Base-by-base conservation (phyloP, 1,140 invertebrate genomes). In the Matsumurasca onukii region DNA sequence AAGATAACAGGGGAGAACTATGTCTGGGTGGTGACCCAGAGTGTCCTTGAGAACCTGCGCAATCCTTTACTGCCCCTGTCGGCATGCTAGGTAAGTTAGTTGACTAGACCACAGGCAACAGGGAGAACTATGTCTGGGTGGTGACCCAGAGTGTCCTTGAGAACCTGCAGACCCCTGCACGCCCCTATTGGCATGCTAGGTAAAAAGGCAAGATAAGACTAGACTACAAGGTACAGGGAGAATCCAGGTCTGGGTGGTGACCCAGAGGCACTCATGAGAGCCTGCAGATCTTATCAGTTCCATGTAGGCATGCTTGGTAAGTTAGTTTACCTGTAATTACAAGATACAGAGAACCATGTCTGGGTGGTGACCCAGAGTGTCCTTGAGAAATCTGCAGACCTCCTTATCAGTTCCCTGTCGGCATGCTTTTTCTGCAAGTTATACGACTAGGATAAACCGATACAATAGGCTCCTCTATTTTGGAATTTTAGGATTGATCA, bases 351-450 rank as follows among this genome's bases (percentile, higher is more conserved):
- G 77, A 95, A 97, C 77, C 98, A 97, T 78, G 93, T 98, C 5
- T 98, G 96, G 96, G 93, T 98, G 57, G 93, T 96, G 0, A 96
- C 94, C n/a, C 93, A 97, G 78, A 94, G 92, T 74, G 94, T 96
- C 51, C 92, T 98, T 45, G 93, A 86, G 76, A 90, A n/a, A 89
- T 74, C 75, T 82, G 61, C 85, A 90, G 73, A 88, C 89, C n/a
- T 86, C 90, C 0, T 20, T n/a, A n/a, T n/a, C 88, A 93, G 73
- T 97, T n/a, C 78, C 94, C 94, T 0, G 87, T 95, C 22, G 95
- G 95, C 31, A 95, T 97, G 91, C 81, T 98, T n/a, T n/a, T n/a
- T n/a, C n/a, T n/a, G n/a, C n/a, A n/a, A n/a, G n/a, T n/a, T n/a
- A n/a, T n/a, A n/a, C n/a, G n/a, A n/a, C n/a, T n/a, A n/a, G n/a